Evolutionary conservation across 2,113 vertebrate genomes (phyloP).

Genomic region (Tragelaphus buxtoni): DNA sequence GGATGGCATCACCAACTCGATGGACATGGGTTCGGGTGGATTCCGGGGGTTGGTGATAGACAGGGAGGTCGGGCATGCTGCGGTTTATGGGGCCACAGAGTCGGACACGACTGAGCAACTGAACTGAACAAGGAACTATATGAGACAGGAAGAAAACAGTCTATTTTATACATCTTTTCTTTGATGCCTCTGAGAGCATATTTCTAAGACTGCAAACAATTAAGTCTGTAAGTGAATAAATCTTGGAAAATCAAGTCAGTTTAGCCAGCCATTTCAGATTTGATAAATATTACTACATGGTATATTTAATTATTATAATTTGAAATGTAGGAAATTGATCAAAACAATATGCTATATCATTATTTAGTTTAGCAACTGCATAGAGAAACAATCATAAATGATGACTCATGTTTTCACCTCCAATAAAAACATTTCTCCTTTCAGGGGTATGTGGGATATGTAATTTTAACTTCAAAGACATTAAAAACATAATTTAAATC

Average conservation of each 20-base stretch:
- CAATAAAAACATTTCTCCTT: background rate
- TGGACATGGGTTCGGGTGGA: background rate
- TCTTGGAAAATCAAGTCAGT: background rate
- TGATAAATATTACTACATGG: background rate
- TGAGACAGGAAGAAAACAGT: background rate
- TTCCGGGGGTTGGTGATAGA: background rate
- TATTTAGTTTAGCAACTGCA: background rate
- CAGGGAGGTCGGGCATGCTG: background rate
- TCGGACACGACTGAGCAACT: background rate
- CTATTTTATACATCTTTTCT: background rate
- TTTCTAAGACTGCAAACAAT: background rate
- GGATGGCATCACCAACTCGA: background rate
- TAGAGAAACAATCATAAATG: background rate
- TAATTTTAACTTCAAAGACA: constrained; percentile 10
- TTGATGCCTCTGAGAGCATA: background rate
- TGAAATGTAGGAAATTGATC: background rate
- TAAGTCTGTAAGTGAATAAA: background rate
- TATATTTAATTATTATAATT: background rate
- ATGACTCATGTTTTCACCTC: background rate
- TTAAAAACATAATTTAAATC: background rate
- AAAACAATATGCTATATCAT: background rate
- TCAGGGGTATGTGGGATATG: background rate
- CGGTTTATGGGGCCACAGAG: background rate
- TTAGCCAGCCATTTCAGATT: background rate
- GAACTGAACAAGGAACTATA: background rate